A percentile compares a stretch with the other conserved stretches of the same genome.
Conservation (phyloP, 92 coral and sea anemone species). For the Meandrina meandrites region DNA sequence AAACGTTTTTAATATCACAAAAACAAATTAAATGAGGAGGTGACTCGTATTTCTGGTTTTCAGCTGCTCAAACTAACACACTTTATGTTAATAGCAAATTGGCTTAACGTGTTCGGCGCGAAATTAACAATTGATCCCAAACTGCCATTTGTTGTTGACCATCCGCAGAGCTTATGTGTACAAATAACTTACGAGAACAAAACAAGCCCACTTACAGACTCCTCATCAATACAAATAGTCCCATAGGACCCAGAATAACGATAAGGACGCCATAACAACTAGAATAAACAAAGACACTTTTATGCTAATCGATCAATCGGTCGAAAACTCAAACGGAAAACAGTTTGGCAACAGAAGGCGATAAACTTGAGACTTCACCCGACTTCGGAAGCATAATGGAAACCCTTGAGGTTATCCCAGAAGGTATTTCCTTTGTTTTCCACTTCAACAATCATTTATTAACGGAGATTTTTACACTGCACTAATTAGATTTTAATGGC, state of each 20-base stretch:
- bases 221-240: constrained; percentile 14
- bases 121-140: constrained; percentile 4
- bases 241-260: constrained; percentile 36
- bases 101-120: background rate
- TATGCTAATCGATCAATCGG: constrained; percentile 31
- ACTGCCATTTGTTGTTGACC: background rate
- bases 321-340: constrained; percentile 21
- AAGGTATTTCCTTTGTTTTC: constrained; percentile 19
- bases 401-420: constrained; percentile 45
- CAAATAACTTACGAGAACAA: constrained; percentile 35
- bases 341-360: background rate
- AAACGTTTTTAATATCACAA: background rate
- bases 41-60: background rate
- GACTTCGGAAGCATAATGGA: constrained; percentile 10
- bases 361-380: background rate
- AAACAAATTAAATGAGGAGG: background rate
- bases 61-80: constrained; percentile 1
- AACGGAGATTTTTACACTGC: background rate
- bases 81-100: background rate
- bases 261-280: constrained; percentile 50
- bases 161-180: constrained; percentile 1
- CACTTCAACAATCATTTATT: background rate
- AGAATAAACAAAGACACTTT: constrained; percentile 35
- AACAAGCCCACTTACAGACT: background rate
- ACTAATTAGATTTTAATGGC: background rate